These are phyloP conservation scores for Drosophila ficusphila DNA, from an alignment of 1,140 invertebrate species.

Conservation along the genomic window DNA sequence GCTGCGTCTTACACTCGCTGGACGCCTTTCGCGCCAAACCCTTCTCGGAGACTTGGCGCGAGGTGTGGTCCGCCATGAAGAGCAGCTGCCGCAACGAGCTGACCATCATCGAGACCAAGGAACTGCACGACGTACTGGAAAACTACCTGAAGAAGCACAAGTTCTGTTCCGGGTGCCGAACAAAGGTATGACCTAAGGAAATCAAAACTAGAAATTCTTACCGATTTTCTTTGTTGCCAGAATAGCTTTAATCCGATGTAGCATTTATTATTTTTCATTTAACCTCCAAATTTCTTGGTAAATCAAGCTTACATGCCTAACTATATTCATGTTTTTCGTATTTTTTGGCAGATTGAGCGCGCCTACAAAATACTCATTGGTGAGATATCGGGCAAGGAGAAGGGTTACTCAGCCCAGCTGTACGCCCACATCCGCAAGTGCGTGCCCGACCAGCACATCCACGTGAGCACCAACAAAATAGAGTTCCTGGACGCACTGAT, in stretches of 20 bases:
- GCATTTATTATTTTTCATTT: no score
- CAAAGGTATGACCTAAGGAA: slow-evolving; percentile 88
- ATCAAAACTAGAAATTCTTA: background rate
- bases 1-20: slow-evolving; percentile 94
- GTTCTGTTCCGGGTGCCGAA: slow-evolving; percentile 96
- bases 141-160: slow-evolving; percentile 96
- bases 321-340: no score
- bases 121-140: slow-evolving; percentile 92
- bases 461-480: slow-evolving; percentile 91
- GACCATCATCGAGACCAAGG: slow-evolving; percentile 92
- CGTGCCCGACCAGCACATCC: slow-evolving; percentile 93
- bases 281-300: no score
- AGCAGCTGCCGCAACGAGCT: slow-evolving; percentile 93
- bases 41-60: slow-evolving; percentile 89
- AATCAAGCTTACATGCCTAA: no score
- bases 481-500: slow-evolving; percentile 95
- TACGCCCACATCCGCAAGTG: slow-evolving; percentile 95
- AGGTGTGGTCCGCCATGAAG: slow-evolving; percentile 95
- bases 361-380: slow-evolving; percentile 94
- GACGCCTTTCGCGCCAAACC: slow-evolving; percentile 92
- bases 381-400: slow-evolving; percentile 93
- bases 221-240: no score
- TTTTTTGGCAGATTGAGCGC: slow-evolving; percentile 86
- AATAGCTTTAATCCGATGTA: no score
- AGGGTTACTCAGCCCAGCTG: slow-evolving; percentile 93